A percentile compares a stretch with the other conserved stretches of the same genome.
Conservation (phyloP, 2,888 invertebrate species). For the Chelonus formosanus region DNA sequence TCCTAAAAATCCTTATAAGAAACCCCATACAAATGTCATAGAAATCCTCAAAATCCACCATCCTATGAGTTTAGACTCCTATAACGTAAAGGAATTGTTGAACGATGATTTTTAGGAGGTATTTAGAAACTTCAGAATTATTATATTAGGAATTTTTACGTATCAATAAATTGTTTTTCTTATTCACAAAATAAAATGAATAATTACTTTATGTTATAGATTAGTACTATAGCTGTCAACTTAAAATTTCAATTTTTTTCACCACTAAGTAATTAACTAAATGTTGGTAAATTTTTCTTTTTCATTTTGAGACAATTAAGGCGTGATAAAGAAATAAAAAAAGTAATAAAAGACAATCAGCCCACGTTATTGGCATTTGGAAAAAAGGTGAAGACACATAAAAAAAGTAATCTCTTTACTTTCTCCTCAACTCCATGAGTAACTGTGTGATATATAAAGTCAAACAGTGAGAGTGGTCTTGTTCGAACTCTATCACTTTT, state of each 20-base stretch:
- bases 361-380: slow-evolving; percentile 9
- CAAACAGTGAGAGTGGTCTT: slow-evolving; percentile 53
- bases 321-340: slow-evolving; percentile 14
- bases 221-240: slow-evolving; percentile 23
- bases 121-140: too few species aligned
- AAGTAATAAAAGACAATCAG: slow-evolving; percentile 18
- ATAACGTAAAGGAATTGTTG: too few species aligned
- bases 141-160: too few species aligned
- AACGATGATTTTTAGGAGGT: too few species aligned
- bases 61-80: too few species aligned
- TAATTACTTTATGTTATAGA: too few species aligned
- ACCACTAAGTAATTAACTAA: slow-evolving; percentile 27
- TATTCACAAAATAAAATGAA: too few species aligned
- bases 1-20: too few species aligned
- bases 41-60: too few species aligned
- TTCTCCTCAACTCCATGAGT: slow-evolving; percentile 37
- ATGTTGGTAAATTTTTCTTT: slow-evolving; percentile 16
- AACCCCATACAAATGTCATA: too few species aligned
- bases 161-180: too few species aligned
- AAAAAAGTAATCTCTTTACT: slow-evolving; percentile 42
- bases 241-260: slow-evolving; percentile 28
- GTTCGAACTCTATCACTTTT: slow-evolving; percentile 3
- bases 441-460: slow-evolving; percentile 29
- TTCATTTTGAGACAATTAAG: slow-evolving; percentile 12
- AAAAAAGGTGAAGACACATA: slow-evolving; percentile 14